phyloP scores from a whole-genome alignment of 2,113 vertebrate species.

The Candoia aspera region DNA sequence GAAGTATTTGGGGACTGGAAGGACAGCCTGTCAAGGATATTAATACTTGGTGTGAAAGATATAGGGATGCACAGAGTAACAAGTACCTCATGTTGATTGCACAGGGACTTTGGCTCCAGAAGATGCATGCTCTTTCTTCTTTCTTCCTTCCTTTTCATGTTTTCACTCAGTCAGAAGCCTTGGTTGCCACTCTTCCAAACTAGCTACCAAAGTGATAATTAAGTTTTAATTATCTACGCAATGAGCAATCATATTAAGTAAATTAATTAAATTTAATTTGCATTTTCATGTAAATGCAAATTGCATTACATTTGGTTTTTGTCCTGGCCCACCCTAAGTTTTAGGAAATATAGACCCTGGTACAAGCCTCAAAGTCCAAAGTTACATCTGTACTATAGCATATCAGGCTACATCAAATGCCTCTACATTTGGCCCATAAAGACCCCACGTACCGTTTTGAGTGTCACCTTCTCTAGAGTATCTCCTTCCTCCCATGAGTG shows the following conservation, averaged over 20 bases:
- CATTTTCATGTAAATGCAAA: background rate
- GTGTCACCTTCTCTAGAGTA: background rate
- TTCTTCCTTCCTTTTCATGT: background rate
- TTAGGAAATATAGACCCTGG: background rate
- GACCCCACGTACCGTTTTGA: too few species aligned
- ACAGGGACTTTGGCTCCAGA: background rate
- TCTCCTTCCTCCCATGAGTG: too few species aligned
- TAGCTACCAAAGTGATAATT: background rate
- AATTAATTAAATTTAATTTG: background rate
- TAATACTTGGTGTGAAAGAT: background rate
- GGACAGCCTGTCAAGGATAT: conserved; percentile 11
- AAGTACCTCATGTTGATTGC: background rate
- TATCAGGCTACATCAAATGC: background rate
- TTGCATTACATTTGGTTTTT: background rate
- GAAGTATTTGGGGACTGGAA: conserved; percentile 29
- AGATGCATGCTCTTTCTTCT: background rate
- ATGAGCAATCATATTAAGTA: background rate
- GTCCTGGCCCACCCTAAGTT: background rate
- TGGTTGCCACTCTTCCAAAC: background rate
- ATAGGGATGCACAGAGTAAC: fast-evolving
- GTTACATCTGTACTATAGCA: background rate
- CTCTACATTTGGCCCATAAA: background rate
- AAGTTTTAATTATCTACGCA: background rate
- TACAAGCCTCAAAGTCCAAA: background rate
- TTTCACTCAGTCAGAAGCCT: background rate